A percentile compares a stretch with the other conserved stretches of the same genome.
Evolutionary conservation across 2,797 vertebrate species (phyloP).

Genomic region (Apogon hyalosoma): DNA sequence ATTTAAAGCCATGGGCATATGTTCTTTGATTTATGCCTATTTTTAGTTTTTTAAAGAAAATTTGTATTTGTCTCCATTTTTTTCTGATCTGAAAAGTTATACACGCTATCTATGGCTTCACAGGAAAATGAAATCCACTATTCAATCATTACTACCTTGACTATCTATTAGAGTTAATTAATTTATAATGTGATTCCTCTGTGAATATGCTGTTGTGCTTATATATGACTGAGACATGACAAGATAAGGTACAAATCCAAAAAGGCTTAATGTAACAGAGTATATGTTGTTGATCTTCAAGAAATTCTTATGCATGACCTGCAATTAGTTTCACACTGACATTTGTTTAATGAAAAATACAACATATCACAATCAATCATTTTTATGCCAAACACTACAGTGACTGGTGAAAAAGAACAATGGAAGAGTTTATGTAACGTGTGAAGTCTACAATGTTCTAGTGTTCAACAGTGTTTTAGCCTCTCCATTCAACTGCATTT

Average conservation of each 20-base stretch:
- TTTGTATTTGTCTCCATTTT: too few species aligned
- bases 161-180: conserved; percentile 10
- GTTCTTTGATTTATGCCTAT: too few species aligned
- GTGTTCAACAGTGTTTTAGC: neutral
- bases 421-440: too few species aligned
- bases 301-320: neutral
- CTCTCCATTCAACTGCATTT: neutral
- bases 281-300: neutral
- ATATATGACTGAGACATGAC: neutral
- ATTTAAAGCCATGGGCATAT: too few species aligned
- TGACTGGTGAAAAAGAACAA: too few species aligned
- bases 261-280: neutral
- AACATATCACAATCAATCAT: neutral
- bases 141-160: conserved; percentile 1
- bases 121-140: conserved; percentile 20
- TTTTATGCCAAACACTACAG: neutral
- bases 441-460: neutral
- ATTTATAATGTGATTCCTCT: conserved; percentile 10
- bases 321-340: neutral
- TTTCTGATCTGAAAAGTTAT: too few species aligned
- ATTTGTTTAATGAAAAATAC: conserved; percentile 4
- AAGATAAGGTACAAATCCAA: neutral
- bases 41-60: too few species aligned
- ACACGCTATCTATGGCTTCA: too few species aligned
- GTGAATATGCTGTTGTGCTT: conserved; percentile 10